Conservation (phyloP, 2,888 invertebrate species). For the Parnassius glacialis region DNA sequence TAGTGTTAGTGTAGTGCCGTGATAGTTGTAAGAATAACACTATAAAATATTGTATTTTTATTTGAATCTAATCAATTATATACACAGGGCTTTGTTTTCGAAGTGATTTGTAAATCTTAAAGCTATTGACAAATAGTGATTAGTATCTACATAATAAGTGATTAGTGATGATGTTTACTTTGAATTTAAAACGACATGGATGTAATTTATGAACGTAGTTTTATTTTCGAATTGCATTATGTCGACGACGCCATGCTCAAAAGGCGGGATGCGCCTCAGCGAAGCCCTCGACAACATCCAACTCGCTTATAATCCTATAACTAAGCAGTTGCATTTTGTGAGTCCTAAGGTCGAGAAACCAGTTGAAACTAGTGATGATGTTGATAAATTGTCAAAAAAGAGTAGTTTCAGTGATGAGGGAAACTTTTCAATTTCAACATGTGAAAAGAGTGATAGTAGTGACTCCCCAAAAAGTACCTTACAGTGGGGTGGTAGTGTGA, state of each 20-base stretch:
- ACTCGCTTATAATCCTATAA: conserved; percentile 87
- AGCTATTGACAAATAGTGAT: conserved; percentile 22
- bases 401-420: conserved; percentile 78
- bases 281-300: conserved; percentile 87
- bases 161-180: conserved; percentile 42
- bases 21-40: conserved; percentile 25
- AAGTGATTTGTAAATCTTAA: conserved; percentile 27
- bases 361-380: conserved; percentile 54
- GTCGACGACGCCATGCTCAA: conserved; percentile 69
- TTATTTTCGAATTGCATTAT: conserved; percentile 48
- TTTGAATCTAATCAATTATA: conserved; percentile 27
- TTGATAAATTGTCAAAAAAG: conserved; percentile 73
- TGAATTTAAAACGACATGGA: conserved; percentile 48
- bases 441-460: conserved; percentile 77
- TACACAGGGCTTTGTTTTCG: conserved; percentile 29
- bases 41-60: conserved; percentile 13
- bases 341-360: conserved; percentile 67
- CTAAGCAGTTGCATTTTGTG: conserved; percentile 85
- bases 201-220: conserved; percentile 44
- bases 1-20: conserved; percentile 30
- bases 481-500: conserved; percentile 72
- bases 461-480: conserved; percentile 76
- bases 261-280: conserved; percentile 82
- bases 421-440: conserved; percentile 73
- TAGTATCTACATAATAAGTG: conserved; percentile 25